Evolutionary conservation across 2,797 vertebrate genomes (phyloP).

Genomic region (Lophotriccus pileatus): DNA sequence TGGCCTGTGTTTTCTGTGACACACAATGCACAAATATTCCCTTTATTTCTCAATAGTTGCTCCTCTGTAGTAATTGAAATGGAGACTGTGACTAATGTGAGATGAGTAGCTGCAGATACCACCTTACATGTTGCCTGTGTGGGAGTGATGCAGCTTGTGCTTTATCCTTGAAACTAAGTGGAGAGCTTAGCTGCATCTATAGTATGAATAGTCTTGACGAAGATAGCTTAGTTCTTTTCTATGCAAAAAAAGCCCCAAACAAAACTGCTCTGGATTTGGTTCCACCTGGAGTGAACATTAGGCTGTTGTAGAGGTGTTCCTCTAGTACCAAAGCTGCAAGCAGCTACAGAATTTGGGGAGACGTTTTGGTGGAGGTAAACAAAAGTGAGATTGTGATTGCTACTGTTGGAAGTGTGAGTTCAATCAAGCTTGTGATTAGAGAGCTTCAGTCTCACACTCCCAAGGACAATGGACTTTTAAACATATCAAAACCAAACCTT

Average conservation of each 20-base stretch:
- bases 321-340: neutral
- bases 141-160: neutral
- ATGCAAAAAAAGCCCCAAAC: rapidly evolving
- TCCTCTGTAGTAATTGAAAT: neutral
- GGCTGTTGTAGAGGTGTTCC: neutral
- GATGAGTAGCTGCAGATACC: neutral
- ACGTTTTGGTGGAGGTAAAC: neutral
- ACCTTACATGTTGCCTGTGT: neutral
- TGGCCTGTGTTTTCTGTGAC: neutral
- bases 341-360: neutral
- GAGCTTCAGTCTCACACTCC: rapidly evolving
- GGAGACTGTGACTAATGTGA: neutral
- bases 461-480: neutral
- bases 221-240: neutral
- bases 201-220: neutral
- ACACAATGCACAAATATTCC: neutral
- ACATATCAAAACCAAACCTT: neutral
- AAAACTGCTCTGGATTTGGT: neutral
- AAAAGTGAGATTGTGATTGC: neutral
- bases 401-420: neutral
- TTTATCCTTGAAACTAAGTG: neutral
- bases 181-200: neutral
- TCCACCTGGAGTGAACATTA: neutral
- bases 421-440: neutral
- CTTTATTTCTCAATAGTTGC: neutral